Conservation (phyloP, 2,888 invertebrate genomes). For the Dryococelus australis region DNA sequence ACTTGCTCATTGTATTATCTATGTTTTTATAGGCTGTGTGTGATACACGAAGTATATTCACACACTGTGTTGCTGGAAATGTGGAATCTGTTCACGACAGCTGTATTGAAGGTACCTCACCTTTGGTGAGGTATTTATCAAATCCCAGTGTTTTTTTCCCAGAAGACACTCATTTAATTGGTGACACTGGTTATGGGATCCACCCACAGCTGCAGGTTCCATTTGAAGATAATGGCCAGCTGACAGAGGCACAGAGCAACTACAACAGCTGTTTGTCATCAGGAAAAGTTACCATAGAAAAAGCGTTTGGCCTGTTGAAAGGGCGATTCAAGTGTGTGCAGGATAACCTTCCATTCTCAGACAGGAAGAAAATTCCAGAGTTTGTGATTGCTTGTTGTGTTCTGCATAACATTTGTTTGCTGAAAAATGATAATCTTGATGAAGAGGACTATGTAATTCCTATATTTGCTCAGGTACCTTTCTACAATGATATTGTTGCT, state of each 20-base stretch:
- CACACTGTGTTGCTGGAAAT: slow-evolving; percentile 6
- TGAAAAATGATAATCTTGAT: not conserved
- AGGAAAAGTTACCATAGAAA: not conserved
- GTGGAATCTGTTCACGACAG: not conserved
- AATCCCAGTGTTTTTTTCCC: not conserved
- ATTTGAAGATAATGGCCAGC: not conserved
- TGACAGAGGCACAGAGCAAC: not conserved
- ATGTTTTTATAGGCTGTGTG: not conserved
- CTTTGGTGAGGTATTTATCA: not conserved
- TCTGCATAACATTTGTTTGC: not conserved
- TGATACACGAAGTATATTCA: not conserved
- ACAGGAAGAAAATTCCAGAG: not conserved
- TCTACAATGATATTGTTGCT: not conserved
- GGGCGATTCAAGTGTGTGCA: not conserved
- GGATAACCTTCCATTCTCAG: not conserved
- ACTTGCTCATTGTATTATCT: not conserved
- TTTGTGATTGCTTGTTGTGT: not conserved
- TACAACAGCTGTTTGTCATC: not conserved
- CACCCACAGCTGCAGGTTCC: not conserved
- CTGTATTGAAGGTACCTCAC: not conserved
- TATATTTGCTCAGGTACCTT: not conserved
- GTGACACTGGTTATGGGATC: not conserved
- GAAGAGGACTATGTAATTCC: not conserved
- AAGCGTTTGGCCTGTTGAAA: not conserved
- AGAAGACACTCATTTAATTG: not conserved